Evolutionary conservation across 2,888 invertebrate genomes (phyloP).

Genomic region (Bursaphelenchus okinawaensis): DNA sequence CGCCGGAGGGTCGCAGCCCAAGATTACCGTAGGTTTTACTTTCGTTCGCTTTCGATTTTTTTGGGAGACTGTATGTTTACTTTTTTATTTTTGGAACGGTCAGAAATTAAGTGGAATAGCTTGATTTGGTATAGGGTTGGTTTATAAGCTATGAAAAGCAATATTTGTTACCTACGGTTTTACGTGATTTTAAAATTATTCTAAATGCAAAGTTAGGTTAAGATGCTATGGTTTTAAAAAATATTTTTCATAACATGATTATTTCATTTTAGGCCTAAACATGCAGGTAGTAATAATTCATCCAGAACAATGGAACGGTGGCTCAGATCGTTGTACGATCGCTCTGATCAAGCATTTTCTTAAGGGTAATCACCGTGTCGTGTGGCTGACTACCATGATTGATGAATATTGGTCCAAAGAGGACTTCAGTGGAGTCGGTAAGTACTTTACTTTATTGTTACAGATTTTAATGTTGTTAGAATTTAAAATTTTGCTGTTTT

Average conservation of each 20-base stretch:
- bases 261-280: slow-evolving; percentile 9
- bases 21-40: slow-evolving; percentile 27
- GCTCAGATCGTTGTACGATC: slow-evolving; percentile 55
- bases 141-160: too few relatives aligned
- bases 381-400: slow-evolving; percentile 57
- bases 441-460: slow-evolving; percentile 17
- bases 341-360: slow-evolving; percentile 53
- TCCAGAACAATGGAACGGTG: slow-evolving; percentile 58
- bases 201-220: too few relatives aligned
- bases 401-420: slow-evolving; percentile 55
- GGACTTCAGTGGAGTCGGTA: slow-evolving; percentile 50
- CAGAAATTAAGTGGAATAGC: too few relatives aligned
- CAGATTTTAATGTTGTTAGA: too few relatives aligned
- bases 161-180: too few relatives aligned
- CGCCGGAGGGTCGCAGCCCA: slow-evolving; percentile 40
- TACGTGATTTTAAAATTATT: too few relatives aligned
- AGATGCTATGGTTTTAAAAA: too few relatives aligned
- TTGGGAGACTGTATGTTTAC: too few relatives aligned
- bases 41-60: too few relatives aligned
- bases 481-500: too few relatives aligned
- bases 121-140: too few relatives aligned
- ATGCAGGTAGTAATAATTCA: slow-evolving; percentile 57
- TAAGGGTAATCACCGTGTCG: slow-evolving; percentile 41
- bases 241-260: not conserved
- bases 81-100: too few relatives aligned